A percentile compares a stretch with the other conserved stretches of the same genome.
Evolutionary conservation across 2,113 vertebrate species (phyloP).

Genomic region (Xyrauchen texanus): DNA sequence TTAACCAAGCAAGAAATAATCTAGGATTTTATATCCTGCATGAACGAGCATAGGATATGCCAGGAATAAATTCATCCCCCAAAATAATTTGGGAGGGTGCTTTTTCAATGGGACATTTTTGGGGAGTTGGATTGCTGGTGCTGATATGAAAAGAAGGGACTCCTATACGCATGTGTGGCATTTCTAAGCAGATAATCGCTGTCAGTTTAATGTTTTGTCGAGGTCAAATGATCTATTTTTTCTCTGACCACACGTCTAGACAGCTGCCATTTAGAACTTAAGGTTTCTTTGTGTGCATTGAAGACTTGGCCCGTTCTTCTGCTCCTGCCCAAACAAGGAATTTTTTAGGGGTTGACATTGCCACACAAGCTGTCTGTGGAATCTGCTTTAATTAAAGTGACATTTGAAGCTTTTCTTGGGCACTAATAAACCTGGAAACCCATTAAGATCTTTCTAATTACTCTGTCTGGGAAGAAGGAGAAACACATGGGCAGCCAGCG

Average conservation of each 20-base stretch:
- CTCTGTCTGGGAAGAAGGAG: conserved; percentile 77
- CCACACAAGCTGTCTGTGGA: conserved; percentile 82
- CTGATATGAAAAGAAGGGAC: conserved; percentile 54
- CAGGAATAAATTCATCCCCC: conserved; percentile 76
- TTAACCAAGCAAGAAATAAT: conserved; percentile 85
- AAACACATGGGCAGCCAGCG: conserved; percentile 74
- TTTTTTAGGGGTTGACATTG: conserved; percentile 78
- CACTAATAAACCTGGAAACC: conserved; percentile 84
- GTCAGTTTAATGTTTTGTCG: conserved; percentile 67
- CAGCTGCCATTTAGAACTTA: conserved; percentile 60
- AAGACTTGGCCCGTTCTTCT: conserved; percentile 67
- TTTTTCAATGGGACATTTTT: conserved; percentile 62
- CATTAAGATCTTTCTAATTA: conserved; percentile 95
- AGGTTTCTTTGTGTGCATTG: conserved; percentile 61
- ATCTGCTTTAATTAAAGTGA: conserved; percentile 88
- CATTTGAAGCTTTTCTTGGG: conserved; percentile 80
- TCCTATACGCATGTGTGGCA: conserved; percentile 65
- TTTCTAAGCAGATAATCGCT: conserved; percentile 71
- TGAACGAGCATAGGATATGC: conserved; percentile 79
- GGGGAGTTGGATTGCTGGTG: conserved; percentile 53
- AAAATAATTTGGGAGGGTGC: conserved; percentile 66
- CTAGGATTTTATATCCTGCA: conserved; percentile 83
- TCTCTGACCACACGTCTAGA: conserved; percentile 68
- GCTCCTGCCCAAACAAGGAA: conserved; percentile 78
- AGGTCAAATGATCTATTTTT: conserved; percentile 73